Conservation (phyloP, 2,113 vertebrate genomes). For the Cyprinodon variegatus region DNA sequence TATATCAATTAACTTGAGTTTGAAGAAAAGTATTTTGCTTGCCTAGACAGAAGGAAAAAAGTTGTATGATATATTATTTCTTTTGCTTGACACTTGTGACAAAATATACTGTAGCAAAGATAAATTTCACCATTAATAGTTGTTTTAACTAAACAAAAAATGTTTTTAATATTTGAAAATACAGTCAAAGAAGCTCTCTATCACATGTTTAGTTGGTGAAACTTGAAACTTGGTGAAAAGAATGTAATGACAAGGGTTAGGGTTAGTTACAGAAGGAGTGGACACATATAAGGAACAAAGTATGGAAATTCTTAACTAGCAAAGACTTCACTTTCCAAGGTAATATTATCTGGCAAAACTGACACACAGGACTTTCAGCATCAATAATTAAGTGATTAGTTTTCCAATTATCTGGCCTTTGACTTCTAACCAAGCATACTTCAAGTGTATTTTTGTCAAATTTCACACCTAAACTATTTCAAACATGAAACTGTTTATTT, state of each 20-base stretch:
- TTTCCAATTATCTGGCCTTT: constrained; percentile 26
- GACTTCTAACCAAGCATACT: neutral
- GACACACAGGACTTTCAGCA: neutral
- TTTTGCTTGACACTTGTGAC: neutral
- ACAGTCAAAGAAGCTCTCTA: too few relatives aligned
- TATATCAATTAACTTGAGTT: too few relatives aligned
- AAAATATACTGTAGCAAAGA: too few relatives aligned
- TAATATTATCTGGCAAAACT: neutral
- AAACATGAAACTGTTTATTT: constrained; percentile 41
- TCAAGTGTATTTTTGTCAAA: constrained; percentile 21
- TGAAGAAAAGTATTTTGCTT: neutral
- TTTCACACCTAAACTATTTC: constrained; percentile 25
- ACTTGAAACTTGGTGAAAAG: too few relatives aligned
- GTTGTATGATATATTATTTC: neutral
- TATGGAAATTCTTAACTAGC: neutral
- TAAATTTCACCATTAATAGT: too few relatives aligned
- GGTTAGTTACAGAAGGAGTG: too few relatives aligned
- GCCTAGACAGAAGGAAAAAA: neutral
- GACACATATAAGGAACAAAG: neutral
- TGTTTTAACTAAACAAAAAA: too few relatives aligned
- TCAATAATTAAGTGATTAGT: constrained; percentile 7
- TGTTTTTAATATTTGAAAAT: too few relatives aligned
- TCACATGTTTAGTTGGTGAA: too few relatives aligned
- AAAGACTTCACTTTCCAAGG: neutral
- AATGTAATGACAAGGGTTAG: too few relatives aligned